These are phyloP conservation scores for Falco columbarius DNA, from an alignment of 2,797 vertebrate species.

Conservation along the genomic window DNA sequence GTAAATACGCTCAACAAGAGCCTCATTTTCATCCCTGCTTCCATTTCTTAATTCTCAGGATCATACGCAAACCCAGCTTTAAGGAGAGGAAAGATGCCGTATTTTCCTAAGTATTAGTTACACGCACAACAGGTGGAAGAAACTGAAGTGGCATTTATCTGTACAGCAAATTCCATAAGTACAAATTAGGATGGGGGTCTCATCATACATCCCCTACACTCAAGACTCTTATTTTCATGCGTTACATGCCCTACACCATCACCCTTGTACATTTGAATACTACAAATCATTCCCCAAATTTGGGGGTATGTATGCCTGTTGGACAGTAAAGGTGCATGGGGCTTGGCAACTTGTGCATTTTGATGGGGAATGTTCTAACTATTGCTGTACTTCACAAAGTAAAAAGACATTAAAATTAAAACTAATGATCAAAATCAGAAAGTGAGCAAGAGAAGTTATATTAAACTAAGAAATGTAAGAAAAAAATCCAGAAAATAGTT, in stretches of 20 bases:
- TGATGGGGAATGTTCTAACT: neutral
- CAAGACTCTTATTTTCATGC: neutral
- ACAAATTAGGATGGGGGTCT: neutral
- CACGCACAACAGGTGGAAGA: neutral
- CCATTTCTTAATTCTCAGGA: neutral
- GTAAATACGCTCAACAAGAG: neutral
- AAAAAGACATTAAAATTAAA: neutral
- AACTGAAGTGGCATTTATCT: neutral
- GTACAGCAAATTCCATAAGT: neutral
- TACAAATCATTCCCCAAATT: neutral
- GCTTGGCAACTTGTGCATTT: neutral
- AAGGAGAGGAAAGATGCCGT: fast-evolving
- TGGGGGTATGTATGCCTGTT: neutral
- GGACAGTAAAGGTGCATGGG: neutral
- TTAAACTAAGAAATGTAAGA: neutral
- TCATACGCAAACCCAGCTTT: neutral
- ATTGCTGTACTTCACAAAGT: neutral
- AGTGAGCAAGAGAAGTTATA: neutral
- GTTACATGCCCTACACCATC: neutral
- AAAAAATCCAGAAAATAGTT: neutral
- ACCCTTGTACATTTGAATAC: neutral
- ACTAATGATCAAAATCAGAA: neutral
- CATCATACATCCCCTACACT: neutral
- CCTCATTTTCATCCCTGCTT: neutral
- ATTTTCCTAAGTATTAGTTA: neutral